phyloP scores from a whole-genome alignment of 2,113 vertebrate genomes.

The Guaruba guarouba region DNA sequence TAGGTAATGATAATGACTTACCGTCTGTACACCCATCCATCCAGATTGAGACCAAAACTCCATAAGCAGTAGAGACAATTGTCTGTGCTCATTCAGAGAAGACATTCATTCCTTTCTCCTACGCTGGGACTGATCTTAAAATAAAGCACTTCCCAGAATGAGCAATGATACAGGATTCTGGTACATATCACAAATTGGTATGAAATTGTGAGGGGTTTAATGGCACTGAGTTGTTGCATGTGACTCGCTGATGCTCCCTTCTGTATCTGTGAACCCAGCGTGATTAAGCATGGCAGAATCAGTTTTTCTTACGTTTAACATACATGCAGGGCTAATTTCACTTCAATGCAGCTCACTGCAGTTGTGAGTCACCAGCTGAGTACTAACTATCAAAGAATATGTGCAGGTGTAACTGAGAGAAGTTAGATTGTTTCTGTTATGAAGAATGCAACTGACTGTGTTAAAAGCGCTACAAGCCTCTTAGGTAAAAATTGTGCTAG shows the following conservation, averaged over 20 bases:
- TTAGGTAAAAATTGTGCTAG: not conserved
- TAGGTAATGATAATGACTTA: conserved; percentile 61
- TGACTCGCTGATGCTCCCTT: fast-evolving
- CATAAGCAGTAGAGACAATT: not conserved
- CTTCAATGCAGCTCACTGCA: not conserved
- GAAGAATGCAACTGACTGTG: not conserved
- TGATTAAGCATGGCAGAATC: not conserved
- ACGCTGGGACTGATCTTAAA: not conserved
- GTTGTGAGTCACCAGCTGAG: not conserved
- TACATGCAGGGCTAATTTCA: not conserved
- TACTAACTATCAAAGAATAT: not conserved
- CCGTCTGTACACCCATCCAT: conserved; percentile 35
- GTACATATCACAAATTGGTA: not conserved
- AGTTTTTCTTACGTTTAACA: not conserved
- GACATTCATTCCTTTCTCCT: conserved; percentile 10
- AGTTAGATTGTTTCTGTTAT: not conserved
- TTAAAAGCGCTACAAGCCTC: not conserved
- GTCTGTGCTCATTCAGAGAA: conserved; percentile 27
- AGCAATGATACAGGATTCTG: not conserved
- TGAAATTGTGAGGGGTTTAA: not conserved
- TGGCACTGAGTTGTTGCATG: not conserved
- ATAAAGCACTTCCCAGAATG: not conserved
- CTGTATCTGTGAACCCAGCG: not conserved
- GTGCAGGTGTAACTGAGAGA: not conserved
- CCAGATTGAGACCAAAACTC: conserved; percentile 10